phyloP scores from a whole-genome alignment of 2,888 invertebrate genomes.

The Spatulosminthurus flaviceps region DNA sequence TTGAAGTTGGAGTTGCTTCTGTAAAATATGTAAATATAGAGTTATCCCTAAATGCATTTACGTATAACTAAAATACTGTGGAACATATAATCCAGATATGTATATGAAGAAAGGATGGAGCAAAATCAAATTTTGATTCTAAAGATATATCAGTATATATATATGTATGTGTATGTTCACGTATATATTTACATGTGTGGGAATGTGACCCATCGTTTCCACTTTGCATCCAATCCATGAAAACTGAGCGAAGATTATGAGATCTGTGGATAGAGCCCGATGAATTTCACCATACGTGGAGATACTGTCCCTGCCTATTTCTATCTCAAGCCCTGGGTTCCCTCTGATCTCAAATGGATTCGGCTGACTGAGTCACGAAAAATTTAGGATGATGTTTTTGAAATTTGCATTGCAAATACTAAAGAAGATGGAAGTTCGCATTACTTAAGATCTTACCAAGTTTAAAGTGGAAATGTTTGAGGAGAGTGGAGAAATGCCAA shows the following conservation, averaged over 20 bases:
- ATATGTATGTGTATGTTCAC: no score
- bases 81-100: neutral
- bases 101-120: neutral
- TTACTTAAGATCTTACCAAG: constrained; percentile 1
- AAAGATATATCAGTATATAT: no score
- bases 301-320: neutral
- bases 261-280: constrained; percentile 20
- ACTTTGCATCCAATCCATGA: constrained; percentile 25
- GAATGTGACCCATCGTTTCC: constrained; percentile 9
- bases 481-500: neutral
- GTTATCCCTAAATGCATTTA: no score
- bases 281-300: neutral
- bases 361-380: constrained; percentile 6
- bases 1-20: neutral
- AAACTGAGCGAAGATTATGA: constrained; percentile 19
- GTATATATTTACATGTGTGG: neutral
- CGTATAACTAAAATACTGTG: neutral
- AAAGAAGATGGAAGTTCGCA: neutral
- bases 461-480: no score
- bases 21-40: constrained; percentile 5
- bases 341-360: neutral
- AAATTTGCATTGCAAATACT: constrained; percentile 21
- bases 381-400: constrained; percentile 11
- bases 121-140: constrained; percentile 19
- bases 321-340: neutral